A percentile compares a stretch with the other conserved stretches of the same genome.
Evolutionary conservation across 2,888 invertebrate genomes (phyloP).

Genomic region (Lepetodrilus schrolli): DNA sequence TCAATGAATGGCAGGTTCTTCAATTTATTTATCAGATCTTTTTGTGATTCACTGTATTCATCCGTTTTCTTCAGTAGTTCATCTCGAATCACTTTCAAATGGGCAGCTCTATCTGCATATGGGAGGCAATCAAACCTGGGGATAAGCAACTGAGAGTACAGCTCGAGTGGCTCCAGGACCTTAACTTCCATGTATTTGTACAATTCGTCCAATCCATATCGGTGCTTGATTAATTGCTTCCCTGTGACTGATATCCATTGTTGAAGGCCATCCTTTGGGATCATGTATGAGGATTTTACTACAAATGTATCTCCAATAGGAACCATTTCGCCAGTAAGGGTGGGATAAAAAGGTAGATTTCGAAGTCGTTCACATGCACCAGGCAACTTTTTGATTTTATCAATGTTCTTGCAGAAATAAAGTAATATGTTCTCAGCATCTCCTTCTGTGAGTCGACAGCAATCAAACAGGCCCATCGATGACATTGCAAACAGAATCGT

Average conservation of each 20-base stretch:
- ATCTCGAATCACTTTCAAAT: slow-evolving; percentile 34
- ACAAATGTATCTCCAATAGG: not conserved
- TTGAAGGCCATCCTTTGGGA: slow-evolving; percentile 29
- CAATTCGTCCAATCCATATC: slow-evolving; percentile 35
- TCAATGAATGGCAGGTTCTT: slow-evolving; percentile 42
- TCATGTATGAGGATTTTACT: not conserved
- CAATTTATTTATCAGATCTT: slow-evolving; percentile 39
- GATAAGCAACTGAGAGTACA: slow-evolving; percentile 40
- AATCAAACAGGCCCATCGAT: not conserved
- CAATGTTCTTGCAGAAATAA: slow-evolving; percentile 27
- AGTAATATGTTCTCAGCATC: not conserved
- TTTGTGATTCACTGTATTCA: slow-evolving; percentile 26
- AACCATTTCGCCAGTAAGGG: not conserved
- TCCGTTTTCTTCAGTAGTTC: not conserved
- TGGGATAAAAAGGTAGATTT: not conserved
- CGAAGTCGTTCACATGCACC: not conserved
- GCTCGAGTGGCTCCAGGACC: not conserved
- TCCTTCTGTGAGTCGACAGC: not conserved
- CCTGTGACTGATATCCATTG: slow-evolving; percentile 17
- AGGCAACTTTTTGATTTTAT: slow-evolving; percentile 1
- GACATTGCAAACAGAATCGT: not conserved
- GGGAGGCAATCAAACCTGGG: slow-evolving; percentile 32
- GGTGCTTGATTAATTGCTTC: slow-evolving; percentile 12
- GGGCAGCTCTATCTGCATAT: not conserved
- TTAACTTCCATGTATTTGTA: slow-evolving; percentile 42